Conservation (phyloP, 2,113 vertebrate genomes). For the Tonatia bakeri region DNA sequence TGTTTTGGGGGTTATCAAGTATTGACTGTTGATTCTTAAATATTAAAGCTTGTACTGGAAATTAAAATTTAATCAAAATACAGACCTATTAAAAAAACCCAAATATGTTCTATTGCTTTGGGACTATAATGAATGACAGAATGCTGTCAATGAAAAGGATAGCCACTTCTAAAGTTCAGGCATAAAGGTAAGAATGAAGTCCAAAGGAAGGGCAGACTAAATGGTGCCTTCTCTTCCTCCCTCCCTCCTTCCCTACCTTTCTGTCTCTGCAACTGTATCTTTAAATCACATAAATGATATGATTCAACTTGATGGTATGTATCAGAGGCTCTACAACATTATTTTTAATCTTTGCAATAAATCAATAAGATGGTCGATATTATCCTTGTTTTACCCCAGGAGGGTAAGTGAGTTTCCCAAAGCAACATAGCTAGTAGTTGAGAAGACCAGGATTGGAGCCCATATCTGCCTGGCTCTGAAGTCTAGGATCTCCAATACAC, state of each 20-base stretch:
- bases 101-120: background rate
- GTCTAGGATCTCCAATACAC: background rate
- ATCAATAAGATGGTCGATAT: background rate
- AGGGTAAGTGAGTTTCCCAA: background rate
- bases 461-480: background rate
- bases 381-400: background rate
- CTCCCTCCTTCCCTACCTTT: background rate
- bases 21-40: conserved; percentile 31
- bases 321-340: background rate
- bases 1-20: conserved; percentile 1
- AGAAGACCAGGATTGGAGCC: background rate
- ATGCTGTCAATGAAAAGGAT: background rate
- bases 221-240: background rate
- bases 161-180: background rate
- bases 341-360: conserved; percentile 16
- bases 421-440: background rate
- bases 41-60: background rate
- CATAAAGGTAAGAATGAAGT: background rate
- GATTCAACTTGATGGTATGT: background rate
- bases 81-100: background rate
- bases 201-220: background rate
- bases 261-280: background rate
- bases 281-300: background rate
- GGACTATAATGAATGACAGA: background rate
- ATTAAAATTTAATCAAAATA: conserved; percentile 39